Evolutionary conservation across 2,797 vertebrate species (phyloP).

Genomic region (Naso thynnoides): DNA sequence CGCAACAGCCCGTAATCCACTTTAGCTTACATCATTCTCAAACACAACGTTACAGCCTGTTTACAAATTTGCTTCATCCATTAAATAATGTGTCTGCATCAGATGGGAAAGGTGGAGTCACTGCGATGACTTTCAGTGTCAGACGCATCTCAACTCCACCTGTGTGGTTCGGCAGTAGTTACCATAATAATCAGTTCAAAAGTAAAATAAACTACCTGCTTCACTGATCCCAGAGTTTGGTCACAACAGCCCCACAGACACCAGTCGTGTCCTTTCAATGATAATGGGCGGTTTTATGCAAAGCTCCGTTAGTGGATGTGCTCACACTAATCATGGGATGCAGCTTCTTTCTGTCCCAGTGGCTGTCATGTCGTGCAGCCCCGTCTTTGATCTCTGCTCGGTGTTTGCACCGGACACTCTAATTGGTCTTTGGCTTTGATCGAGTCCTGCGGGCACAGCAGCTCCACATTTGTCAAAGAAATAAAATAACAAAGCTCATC

Average conservation of each 20-base stretch:
- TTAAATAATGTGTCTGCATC: constrained; percentile 44
- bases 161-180: neutral
- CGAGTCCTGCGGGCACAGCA: constrained; percentile 35
- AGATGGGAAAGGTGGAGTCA: constrained; percentile 26
- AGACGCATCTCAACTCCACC: neutral
- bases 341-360: constrained; percentile 34
- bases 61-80: constrained; percentile 43
- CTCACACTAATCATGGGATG: constrained; percentile 58
- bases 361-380: constrained; percentile 45
- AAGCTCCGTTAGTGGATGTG: constrained; percentile 49
- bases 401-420: constrained; percentile 61
- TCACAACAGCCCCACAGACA: constrained; percentile 21
- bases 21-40: constrained; percentile 37
- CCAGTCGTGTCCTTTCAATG: constrained; percentile 38
- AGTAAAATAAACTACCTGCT: constrained; percentile 12
- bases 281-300: constrained; percentile 46
- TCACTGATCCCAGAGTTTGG: constrained; percentile 39
- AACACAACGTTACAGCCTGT: constrained; percentile 25
- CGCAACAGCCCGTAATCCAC: constrained; percentile 35
- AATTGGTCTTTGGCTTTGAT: constrained; percentile 75
- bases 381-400: constrained; percentile 66
- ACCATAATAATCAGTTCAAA: constrained; percentile 15
- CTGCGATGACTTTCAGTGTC: constrained; percentile 20
- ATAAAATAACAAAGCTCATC: constrained; percentile 48
- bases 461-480: constrained; percentile 42